Evolutionary conservation across 2,113 vertebrate genomes (phyloP), one percentile per base, ranked within the genome.

Genomic region (Pteronura brasiliensis): DNA sequence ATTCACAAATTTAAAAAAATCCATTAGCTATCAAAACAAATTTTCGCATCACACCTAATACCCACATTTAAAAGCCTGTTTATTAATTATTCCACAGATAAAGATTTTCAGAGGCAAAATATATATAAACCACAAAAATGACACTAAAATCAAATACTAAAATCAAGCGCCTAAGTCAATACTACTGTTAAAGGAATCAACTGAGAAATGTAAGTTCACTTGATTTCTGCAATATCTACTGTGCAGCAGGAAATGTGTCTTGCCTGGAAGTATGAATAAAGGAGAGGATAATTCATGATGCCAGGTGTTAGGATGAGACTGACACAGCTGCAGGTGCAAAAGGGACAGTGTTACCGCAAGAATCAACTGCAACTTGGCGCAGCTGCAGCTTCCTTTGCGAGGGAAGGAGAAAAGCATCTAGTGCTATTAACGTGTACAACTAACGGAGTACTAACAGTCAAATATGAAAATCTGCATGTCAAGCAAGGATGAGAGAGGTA

Each of bases 261-360:
- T 98, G 96, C 97, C 98, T 97, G 90, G 77, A 67, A 93, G 79
- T 90, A 81, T 67, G 97, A 98, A 98, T 98, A 98, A 98, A 98
- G 98, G 97, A 97, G 96, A 98, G 97, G 98, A 97, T 98, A 99
- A 99, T 98, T 98, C 98, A 98, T 96, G 98, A 97, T 97, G 98
- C 99, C 98, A 99, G 98, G 98, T 98, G 99, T 98, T 98, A 98
- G 98, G 98, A 99, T 97, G 98, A 98, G 98, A 97, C 98, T 85
- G 97, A 97, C 95, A 97, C 98, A 99, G 98, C 99, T 99, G 99
- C 99, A 99, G 99, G 99, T 99, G 99, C 99, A 99, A 97, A 98
- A 97, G 98, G 97, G 99, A 52, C 97, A 97, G 98, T 97, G 96
- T 77, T 97, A 98, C 98, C 90, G 97, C 98, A 97, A 98, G 98